A percentile compares a stretch with the other conserved stretches of the same genome.
Conservation (phyloP, 2,888 invertebrate genomes). For the Apodemia zela region DNA sequence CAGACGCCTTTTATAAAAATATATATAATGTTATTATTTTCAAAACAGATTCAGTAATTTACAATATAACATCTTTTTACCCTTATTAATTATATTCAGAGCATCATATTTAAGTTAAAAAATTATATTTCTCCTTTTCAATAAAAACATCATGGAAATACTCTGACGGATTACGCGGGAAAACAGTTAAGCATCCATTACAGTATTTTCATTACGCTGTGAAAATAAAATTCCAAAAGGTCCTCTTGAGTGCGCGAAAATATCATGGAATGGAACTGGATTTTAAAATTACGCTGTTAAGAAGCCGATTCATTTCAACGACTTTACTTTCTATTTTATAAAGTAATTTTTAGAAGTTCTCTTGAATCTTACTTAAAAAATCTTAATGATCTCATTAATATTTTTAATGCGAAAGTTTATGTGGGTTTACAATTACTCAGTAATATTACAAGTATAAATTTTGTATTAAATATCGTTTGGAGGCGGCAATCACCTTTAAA, state of each 20-base stretch:
- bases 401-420: no score
- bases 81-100: no score
- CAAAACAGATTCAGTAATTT: no score
- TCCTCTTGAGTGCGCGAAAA: background rate
- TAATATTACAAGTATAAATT: no score
- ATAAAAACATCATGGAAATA: background rate
- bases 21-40: no score
- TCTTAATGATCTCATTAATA: no score
- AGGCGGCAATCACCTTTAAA: no score
- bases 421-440: no score
- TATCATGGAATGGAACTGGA: background rate
- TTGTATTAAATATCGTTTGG: no score
- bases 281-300: background rate
- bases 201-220: constrained; percentile 2
- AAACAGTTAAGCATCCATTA: background rate
- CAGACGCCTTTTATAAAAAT: no score
- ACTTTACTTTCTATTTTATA: background rate
- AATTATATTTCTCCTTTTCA: background rate
- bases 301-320: background rate
- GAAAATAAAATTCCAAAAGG: background rate
- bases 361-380: background rate
- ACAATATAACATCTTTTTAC: no score
- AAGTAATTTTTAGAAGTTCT: background rate
- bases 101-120: no score
- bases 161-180: background rate